Evolutionary conservation across 2,113 vertebrate species (phyloP), one percentile per base, ranked within the genome.

Genomic region (Paedocypris sp.): DNA sequence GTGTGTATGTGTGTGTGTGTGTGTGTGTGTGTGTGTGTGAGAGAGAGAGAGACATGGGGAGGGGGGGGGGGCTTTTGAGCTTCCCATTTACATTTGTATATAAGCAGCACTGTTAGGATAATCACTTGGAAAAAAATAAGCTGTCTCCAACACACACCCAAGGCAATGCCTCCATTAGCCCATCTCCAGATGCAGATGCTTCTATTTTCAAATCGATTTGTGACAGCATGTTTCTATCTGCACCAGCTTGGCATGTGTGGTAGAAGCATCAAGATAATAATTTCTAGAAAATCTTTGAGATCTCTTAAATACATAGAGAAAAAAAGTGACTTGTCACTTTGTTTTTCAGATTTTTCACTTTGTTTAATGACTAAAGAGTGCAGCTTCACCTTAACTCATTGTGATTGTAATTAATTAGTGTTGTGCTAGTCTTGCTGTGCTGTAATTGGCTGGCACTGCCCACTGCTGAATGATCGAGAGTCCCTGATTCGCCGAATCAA

Each of bases 21-120:
- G n/a, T n/a, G n/a, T n/a, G n/a, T n/a, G n/a, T n/a, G n/a, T n/a
- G n/a, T n/a, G n/a, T n/a, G n/a, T n/a, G 35, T 64, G 72, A 72
- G 69, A 73, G 73, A 79, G 76, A 74, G 72, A 73, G 75, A 74
- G 79, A 77, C 71, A 75, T 67, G 69, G 73, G 67, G 53, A 69
- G 58, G 63, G 68, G 53, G 68, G 60, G 62, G 52, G 70, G 76
- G 78, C 57, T 64, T 61, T 81, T 82, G 79, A 82, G 82, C 79
- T 82, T 77, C 79, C 81, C 79, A 85, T 85, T 86, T 93, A 89
- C 92, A 92, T 94, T 91, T 94, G 91, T 88, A 92, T 91, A 91
- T 91, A 79, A 82, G 80, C 71, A 57, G 86, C 88, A 83, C 77
- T 80, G 77, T 85, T 85, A 78, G 79, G 75, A 79, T 85, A 83